Percentiles rank a stretch among this genome's conserved stretches.
These are phyloP conservation scores for Eretmocerus hayati DNA, from an alignment of 2,888 invertebrate species.

Conservation along the genomic window DNA sequence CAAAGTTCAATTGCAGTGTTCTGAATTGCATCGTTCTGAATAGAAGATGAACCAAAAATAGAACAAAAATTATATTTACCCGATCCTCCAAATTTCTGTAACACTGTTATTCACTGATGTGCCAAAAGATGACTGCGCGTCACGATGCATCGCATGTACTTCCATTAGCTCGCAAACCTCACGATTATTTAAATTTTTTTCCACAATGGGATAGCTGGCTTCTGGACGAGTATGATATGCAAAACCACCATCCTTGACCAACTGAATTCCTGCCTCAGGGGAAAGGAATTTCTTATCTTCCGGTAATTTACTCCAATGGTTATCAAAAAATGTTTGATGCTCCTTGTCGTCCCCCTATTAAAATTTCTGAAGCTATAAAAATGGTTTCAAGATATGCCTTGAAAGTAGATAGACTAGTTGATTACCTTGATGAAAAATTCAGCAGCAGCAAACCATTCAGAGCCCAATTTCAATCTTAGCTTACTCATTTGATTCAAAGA, in stretches of 20 bases:
- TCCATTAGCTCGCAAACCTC: constrained; percentile 35
- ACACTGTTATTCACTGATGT: neutral
- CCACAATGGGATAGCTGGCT: constrained; percentile 33
- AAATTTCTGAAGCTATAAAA: too few relatives aligned
- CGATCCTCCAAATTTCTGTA: neutral
- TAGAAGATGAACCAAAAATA: too few relatives aligned
- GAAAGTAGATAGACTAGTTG: too few relatives aligned
- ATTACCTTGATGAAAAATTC: constrained; percentile 26
- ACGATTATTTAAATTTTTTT: constrained; percentile 30
- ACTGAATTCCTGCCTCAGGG: constrained; percentile 31
- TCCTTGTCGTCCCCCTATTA: constrained; percentile 27
- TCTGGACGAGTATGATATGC: constrained; percentile 38
- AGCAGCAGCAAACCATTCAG: constrained; percentile 33
- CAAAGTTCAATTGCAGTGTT: too few relatives aligned
- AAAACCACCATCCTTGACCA: constrained; percentile 30
- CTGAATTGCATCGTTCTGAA: too few relatives aligned
- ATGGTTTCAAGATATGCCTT: too few relatives aligned
- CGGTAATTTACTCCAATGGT: constrained; percentile 30
- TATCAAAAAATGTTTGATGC: constrained; percentile 23
- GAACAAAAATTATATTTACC: neutral
- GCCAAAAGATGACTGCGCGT: neutral
- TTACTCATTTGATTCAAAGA: constrained; percentile 33
- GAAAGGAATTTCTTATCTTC: constrained; percentile 27
- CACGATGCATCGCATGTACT: neutral
- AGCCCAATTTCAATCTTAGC: constrained; percentile 31